Evolutionary conservation across 2,888 invertebrate species (phyloP), one percentile per base, ranked within the genome.

Genomic region (Philereme vetulata): DNA sequence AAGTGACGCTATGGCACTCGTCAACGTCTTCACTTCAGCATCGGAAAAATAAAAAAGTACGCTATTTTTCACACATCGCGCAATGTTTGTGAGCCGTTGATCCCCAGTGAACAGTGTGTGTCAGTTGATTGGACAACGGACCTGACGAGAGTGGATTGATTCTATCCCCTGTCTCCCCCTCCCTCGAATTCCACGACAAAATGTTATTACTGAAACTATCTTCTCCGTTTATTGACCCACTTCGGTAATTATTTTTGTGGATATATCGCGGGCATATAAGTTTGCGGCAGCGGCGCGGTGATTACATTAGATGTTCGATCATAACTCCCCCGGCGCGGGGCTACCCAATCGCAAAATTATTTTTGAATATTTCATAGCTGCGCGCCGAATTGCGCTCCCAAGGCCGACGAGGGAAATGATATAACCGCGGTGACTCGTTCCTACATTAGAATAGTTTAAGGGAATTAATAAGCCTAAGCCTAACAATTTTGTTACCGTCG

Each of bases 81-180:
- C 72, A 54, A 66, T 59, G 65, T 64, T 68, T 70, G 72, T 67
- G 65, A 72, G 71, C 64, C 76, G 75, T 66, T 81, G 83, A 87
- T 88, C 90, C 90, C 89, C 67, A 79, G 86, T 77, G 88, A 85
- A 85, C 86, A 83, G 80, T 77, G 84, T 82, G 81, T 84, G 88
- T 84, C 89, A 85, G 84, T 85, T 90, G 90, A 90, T 90, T 90
- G 89, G 89, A 88, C 87, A 88, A 80, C 88, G 83, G 84, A 78
- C 72, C 76, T 82, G 86, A 84, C 87, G 84, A 80, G 85, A 88
- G 89, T 86, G 87, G 89, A 90, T 90, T 90, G 90, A 90, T 88
- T 88, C 84, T 77, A 70, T 72, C 76, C 76, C 72, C 72, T 70
- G 59, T 65, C 66, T 70, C 65, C 51, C 53, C 46, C 42, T 63